Evolutionary conservation across 2,888 invertebrate genomes (phyloP).

Genomic region (Rhimphoctona megacephalus): DNA sequence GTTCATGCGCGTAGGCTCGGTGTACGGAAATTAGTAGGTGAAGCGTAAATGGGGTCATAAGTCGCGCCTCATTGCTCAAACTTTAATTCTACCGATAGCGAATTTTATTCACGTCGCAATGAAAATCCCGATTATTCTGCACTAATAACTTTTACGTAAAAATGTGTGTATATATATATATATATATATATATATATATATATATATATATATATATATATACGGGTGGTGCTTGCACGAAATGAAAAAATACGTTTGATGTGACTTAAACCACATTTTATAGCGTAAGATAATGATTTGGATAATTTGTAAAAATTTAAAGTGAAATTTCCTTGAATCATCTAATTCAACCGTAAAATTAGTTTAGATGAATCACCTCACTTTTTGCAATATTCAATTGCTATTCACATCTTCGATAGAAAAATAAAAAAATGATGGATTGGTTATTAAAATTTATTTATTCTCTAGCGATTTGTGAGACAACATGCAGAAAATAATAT

Average conservation of each 20-base stretch:
- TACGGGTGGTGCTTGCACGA: background rate
- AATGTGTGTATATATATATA: background rate
- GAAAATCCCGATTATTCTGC: slow-evolving; percentile 28
- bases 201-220: no score
- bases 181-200: no score
- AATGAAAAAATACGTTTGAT: background rate
- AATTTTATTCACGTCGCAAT: slow-evolving; percentile 38
- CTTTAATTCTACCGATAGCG: slow-evolving; percentile 36
- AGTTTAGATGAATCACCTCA: no score
- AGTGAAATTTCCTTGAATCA: background rate
- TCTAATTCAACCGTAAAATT: background rate
- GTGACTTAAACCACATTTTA: background rate
- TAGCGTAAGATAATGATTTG: background rate
- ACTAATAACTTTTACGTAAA: slow-evolving; percentile 5
- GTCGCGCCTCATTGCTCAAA: slow-evolving; percentile 41
- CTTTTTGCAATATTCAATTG: no score
- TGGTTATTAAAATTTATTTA: no score
- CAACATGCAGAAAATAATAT: no score
- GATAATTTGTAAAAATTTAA: background rate
- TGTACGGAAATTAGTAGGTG: slow-evolving; percentile 26
- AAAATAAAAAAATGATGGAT: background rate
- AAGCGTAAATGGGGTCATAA: slow-evolving; percentile 43
- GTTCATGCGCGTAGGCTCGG: slow-evolving; percentile 63
- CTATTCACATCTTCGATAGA: background rate
- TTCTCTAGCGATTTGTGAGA: no score